These are phyloP conservation scores for Ditula angustiorana DNA, from an alignment of 2,888 invertebrate genomes.

Conservation along the genomic window DNA sequence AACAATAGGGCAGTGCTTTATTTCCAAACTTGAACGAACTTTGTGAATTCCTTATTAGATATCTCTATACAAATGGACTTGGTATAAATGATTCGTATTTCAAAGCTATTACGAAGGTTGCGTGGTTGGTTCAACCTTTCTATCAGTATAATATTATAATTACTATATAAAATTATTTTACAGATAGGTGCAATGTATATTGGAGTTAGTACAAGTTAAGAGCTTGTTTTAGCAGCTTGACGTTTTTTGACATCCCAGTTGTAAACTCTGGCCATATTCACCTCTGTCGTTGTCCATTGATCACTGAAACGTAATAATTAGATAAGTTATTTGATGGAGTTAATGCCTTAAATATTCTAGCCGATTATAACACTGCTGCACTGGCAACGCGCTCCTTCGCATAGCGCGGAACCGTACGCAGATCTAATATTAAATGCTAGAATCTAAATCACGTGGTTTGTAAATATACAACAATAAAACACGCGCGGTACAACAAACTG, in stretches of 20 bases:
- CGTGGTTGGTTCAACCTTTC: background rate
- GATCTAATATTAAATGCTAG: too few species aligned
- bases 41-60: background rate
- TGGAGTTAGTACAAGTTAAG: slow-evolving; percentile 51
- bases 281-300: slow-evolving; percentile 99
- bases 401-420: too few species aligned
- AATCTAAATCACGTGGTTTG: too few species aligned
- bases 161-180: background rate
- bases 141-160: background rate
- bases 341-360: too few species aligned
- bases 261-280: slow-evolving; percentile 99
- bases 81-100: background rate
- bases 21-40: background rate
- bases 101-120: background rate
- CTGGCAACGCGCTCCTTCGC: too few species aligned
- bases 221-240: slow-evolving; percentile 88
- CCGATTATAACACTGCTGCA: too few species aligned
- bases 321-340: too few species aligned
- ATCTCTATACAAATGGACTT: background rate
- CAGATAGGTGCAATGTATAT: slow-evolving; percentile 15
- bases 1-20: too few species aligned
- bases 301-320: slow-evolving; percentile 87
- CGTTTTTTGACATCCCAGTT: slow-evolving; percentile 99
- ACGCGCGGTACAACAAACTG: too few species aligned
- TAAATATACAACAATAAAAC: too few species aligned